phyloP scores from a whole-genome alignment of 2,797 vertebrate species.

The Rhynchotus rufescens region DNA sequence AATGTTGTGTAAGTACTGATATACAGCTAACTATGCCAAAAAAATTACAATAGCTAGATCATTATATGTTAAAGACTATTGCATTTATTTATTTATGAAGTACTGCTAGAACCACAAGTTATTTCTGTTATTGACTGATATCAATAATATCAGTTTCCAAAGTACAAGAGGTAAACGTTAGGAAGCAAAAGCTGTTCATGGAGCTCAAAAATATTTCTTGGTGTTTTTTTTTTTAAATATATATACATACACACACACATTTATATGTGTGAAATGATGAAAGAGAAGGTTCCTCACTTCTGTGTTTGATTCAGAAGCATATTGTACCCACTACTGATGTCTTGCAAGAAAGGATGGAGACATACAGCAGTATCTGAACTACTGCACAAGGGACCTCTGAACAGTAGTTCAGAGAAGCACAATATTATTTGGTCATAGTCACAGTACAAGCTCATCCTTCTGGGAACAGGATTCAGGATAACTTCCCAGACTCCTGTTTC shows the following conservation, averaged over 20 bases:
- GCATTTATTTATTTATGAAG: neutral
- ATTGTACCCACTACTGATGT: neutral
- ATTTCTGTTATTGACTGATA: neutral
- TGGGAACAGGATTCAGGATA: neutral
- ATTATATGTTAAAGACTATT: neutral
- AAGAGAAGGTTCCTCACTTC: neutral
- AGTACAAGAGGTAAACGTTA: neutral
- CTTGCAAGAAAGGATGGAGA: neutral
- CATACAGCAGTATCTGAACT: neutral
- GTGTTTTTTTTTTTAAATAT: neutral
- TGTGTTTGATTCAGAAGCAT: neutral
- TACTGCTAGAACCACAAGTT: neutral
- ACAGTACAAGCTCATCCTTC: neutral
- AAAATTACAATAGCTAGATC: neutral
- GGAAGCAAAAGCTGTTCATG: neutral
- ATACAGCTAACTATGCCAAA: neutral
- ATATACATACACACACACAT: neutral
- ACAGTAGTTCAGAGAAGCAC: neutral
- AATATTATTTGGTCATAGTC: neutral
- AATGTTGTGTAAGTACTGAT: slow-evolving; percentile 71
- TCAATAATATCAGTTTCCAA: neutral
- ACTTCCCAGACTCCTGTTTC: neutral
- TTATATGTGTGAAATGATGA: neutral
- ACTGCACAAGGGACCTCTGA: too few relatives aligned
- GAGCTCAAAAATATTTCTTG: neutral